Base-by-base conservation (phyloP, 1,140 invertebrate genomes). In the Lerema accius region DNA sequence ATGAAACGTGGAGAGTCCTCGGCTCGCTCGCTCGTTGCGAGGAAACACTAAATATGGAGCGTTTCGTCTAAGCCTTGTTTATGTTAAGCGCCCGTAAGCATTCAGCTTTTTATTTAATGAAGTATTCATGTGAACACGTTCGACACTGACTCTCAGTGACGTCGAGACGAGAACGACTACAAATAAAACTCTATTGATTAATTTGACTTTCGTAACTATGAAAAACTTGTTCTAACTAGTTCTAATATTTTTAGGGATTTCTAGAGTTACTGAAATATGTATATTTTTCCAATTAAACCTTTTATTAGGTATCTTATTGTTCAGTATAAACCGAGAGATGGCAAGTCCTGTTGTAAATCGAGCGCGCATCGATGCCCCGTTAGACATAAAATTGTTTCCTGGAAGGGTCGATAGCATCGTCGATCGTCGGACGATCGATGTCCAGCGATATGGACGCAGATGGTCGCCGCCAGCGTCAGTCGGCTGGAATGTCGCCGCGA, bases 401-500 rank as follows among this genome's bases (percentile, higher is more conserved):
- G 48, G 32, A 35, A 37, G 48, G 28, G n/a, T 14, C 48, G 48
- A 50, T 40, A 53, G 13, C 50, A 40, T 40, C 35, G 39, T 39
- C 39, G 50, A 40, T 53, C 40, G 50, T 10, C n/a, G 19, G 19
- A 23, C 43, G 17, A 46, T 15, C n/a, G n/a, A n/a, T n/a, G 40
- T 37, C 16, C 19, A 28, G 16, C 51, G 39, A 55, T 32, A 55
- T 43, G 26, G 13, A 10, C 9, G 17, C 26, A 13, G 32, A 16
- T 42, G 16, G 19, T 23, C 43, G 32, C 0, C 28, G 51, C 1
- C 3, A 0, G 9, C 32, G 15, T 37, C 28, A 39, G 46, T 17
- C n/a, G 43, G 43, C 26, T 17, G 55, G 55, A 46, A 59, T 59
- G 55, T 32, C 40, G 53, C 17, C 40, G 50, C 50, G 51, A 56